Conservation (phyloP, 2,797 vertebrate genomes). For the Graptemys geographica region DNA sequence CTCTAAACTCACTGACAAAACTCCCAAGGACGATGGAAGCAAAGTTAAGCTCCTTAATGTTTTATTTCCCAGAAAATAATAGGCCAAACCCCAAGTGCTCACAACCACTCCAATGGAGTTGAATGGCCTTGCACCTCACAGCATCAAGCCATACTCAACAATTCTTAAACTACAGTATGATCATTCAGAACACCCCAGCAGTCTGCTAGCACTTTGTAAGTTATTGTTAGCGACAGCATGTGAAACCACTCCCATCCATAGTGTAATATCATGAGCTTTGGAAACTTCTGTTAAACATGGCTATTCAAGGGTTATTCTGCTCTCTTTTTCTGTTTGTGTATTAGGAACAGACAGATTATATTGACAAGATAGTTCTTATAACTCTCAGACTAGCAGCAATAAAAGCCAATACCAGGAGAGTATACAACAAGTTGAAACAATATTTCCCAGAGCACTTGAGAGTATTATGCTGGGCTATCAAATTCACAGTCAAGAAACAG, state of each 20-base stretch:
- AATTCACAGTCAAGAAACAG: fast-evolving
- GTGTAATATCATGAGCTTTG: neutral
- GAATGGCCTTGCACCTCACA: neutral
- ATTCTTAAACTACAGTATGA: neutral
- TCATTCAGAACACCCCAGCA: neutral
- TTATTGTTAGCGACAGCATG: neutral
- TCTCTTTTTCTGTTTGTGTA: neutral
- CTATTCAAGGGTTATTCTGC: neutral
- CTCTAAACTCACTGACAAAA: neutral
- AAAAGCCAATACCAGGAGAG: neutral
- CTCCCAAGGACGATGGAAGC: neutral
- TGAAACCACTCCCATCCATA: fast-evolving
- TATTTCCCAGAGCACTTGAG: slow-evolving; percentile 10
- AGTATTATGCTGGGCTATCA: slow-evolving; percentile 18
- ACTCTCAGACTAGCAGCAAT: neutral
- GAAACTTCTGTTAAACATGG: neutral
- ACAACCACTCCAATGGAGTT: neutral
- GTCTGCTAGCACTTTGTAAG: neutral
- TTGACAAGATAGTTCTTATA: neutral
- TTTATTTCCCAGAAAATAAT: neutral
- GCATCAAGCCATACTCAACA: neutral
- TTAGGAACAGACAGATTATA: neutral
- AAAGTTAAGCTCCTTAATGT: neutral
- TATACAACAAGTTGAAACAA: slow-evolving; percentile 42
- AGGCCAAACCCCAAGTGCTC: neutral